Conservation (phyloP, 2,797 vertebrate species). For the Halcyon chelicuti region DNA sequence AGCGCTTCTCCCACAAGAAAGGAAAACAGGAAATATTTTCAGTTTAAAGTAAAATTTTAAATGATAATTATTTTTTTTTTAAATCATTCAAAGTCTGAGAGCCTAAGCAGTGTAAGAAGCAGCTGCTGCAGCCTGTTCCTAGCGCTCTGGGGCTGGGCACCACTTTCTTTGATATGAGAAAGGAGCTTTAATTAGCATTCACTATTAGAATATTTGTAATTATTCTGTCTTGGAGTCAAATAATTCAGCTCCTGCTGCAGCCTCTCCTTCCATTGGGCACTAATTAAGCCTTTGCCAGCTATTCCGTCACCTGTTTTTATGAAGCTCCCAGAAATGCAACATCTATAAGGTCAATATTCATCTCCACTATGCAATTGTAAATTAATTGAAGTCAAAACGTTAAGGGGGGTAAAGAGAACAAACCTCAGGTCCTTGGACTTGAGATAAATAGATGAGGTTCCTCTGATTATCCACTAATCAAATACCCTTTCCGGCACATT, state of each 20-base stretch:
- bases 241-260: not conserved
- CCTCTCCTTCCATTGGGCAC: not conserved
- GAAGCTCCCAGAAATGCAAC: not conserved
- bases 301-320: not conserved
- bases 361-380: too few relatives aligned
- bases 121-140: not conserved
- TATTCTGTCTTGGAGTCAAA: not conserved
- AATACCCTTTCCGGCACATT: not conserved
- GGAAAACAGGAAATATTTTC: not conserved
- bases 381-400: not conserved
- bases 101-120: not conserved
- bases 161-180: not conserved
- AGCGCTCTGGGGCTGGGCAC: not conserved
- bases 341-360: not conserved
- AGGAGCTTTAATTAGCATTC: not conserved
- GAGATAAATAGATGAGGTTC: not conserved
- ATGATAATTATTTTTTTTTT: not conserved
- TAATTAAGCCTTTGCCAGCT: not conserved
- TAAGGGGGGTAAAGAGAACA: not conserved
- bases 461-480: not conserved
- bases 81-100: not conserved
- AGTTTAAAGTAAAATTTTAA: not conserved
- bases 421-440: not conserved
- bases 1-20: not conserved
- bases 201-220: not conserved